These are phyloP conservation scores for Polietes domitor DNA, from an alignment of 2,888 invertebrate species.

Conservation along the genomic window DNA sequence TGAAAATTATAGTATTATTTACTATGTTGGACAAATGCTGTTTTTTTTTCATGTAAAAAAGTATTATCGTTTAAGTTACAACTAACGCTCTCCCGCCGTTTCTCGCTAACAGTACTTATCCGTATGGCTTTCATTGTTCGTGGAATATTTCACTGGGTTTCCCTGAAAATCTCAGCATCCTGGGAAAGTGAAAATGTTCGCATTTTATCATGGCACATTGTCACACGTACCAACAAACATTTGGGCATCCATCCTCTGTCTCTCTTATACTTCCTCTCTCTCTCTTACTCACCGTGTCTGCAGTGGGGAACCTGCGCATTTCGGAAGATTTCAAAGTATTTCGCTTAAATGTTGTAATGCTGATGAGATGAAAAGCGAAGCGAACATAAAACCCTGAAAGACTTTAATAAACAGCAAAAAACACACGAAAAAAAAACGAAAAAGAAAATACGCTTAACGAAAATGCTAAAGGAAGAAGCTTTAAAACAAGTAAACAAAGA, in stretches of 20 bases:
- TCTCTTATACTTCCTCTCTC: background rate
- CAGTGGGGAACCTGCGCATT: conserved; percentile 21
- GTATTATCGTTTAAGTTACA: too few species aligned
- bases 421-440: background rate
- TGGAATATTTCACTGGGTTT: background rate
- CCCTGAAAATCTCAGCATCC: conserved; percentile 44
- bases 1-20: too few species aligned
- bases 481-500: conserved; percentile 42
- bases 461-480: conserved; percentile 32
- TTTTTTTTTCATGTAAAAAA: too few species aligned
- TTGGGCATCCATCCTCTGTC: background rate
- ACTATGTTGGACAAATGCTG: too few species aligned
- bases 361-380: background rate
- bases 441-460: conserved; percentile 38
- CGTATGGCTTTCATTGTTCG: background rate
- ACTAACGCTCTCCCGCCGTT: too few species aligned
- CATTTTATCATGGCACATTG: background rate
- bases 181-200: conserved; percentile 55
- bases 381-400: conserved; percentile 17
- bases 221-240: background rate
- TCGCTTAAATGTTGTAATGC: background rate
- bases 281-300: background rate
- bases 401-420: conserved; percentile 18
- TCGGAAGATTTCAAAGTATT: background rate
- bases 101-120: too few species aligned